Evolutionary conservation across 2,888 invertebrate genomes (phyloP), one percentile per base, ranked within the genome.

Genomic region (Deroplatys truncata): DNA sequence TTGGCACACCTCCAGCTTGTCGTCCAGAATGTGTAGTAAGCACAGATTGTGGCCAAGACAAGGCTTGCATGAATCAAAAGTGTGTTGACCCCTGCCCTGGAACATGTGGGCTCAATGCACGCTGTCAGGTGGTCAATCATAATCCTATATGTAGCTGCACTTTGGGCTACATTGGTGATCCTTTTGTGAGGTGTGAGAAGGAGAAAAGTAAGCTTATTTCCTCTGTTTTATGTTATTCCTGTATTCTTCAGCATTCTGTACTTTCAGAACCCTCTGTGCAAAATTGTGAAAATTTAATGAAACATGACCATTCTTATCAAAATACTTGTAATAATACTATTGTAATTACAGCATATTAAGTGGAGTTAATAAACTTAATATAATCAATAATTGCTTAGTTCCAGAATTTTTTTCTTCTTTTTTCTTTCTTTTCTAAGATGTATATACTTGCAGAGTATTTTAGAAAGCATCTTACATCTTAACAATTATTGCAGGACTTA

Each of bases 1-100:
- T 95, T 91, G 98, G 98, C 86, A 95, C 96, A 56, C 97, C 97
- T 72, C 97, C 97, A n/a, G 95, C 95, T 91, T 97, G 97, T 93
- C 95, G 96, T 91, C 97, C 97, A 7, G 96, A 97, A 94, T 97
- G 97, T 93, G 96, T 97, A 90, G 95, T 96, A 91, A 97, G 96
- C 92, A 95, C 96, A 20, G 97, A 97, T 92, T 97, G 97, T 93
- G 94, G 96, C 31, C 92, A 91, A 29, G 92, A 93, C 89, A 92
- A 90, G 93, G 96, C 96, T 86, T 97, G 97, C 93, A 95, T 96
- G 90, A 96, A 96, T 92, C 95, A 95, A 92, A 96, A 96, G 93
- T 97, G 97, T 92, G 94, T 94, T 92, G 92, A 93, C 93, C 94
- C 94, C 88, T 93, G 94, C 90, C 93, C 93, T 16, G 93, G 93